phyloP scores from a whole-genome alignment of 2,797 vertebrate genomes.

The Cygnus olor region DNA sequence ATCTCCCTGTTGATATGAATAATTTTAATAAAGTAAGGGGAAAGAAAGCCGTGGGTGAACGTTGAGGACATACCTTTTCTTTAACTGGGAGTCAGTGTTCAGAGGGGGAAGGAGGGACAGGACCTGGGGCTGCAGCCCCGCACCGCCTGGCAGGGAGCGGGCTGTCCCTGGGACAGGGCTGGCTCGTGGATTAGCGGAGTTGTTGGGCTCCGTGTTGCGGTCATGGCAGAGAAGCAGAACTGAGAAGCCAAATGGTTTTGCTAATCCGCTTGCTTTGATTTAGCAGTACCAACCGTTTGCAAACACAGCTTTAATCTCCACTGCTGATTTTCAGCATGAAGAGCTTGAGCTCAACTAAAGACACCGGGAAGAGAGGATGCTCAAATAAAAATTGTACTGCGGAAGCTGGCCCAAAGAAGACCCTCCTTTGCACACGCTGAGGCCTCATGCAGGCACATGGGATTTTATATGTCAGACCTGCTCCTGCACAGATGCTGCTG shows the following conservation, averaged over 20 bases:
- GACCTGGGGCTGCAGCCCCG: not conserved
- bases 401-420: not conserved
- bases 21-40: not conserved
- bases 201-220: rapidly evolving
- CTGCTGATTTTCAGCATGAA: not conserved
- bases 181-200: not conserved
- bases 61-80: not conserved
- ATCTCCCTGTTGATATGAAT: not conserved
- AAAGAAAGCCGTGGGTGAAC: not conserved
- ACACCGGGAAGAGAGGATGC: not conserved
- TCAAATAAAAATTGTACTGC: not conserved
- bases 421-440: not conserved
- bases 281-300: not conserved
- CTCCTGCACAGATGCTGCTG: not conserved
- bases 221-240: not conserved
- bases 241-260: not conserved
- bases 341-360: not conserved
- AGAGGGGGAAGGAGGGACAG: not conserved
- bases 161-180: not conserved
- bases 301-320: constrained; percentile 34
- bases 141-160: too few relatives aligned
- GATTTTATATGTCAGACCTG: not conserved
- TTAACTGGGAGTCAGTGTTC: not conserved
- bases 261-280: constrained; percentile 42
- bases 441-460: not conserved